Evolutionary conservation across 2,797 vertebrate genomes (phyloP).

Genomic region (Arvicola amphibius): DNA sequence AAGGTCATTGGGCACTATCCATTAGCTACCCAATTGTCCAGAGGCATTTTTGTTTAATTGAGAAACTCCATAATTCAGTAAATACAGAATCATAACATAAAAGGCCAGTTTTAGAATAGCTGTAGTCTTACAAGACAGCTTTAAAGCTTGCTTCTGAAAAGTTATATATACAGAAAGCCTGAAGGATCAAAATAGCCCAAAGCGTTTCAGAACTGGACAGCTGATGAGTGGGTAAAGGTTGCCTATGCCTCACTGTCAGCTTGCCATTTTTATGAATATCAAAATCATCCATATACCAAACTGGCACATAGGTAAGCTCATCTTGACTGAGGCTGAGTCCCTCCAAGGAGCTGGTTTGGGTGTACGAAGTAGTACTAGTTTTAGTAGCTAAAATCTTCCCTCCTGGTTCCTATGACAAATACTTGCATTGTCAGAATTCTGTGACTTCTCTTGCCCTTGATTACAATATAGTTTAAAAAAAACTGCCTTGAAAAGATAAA

Average conservation of each 20-base stretch:
- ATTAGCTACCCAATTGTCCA: constrained; percentile 15
- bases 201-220: constrained; percentile 59
- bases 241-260: constrained; percentile 11
- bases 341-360: neutral
- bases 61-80: constrained; percentile 32
- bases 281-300: constrained; percentile 49
- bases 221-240: constrained; percentile 68
- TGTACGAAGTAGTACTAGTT: neutral
- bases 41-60: constrained; percentile 49
- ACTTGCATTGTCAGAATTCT: constrained; percentile 2
- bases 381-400: constrained; percentile 1
- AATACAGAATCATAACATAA: constrained; percentile 47
- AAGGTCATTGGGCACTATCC: neutral
- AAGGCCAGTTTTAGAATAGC: constrained; percentile 50
- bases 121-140: constrained; percentile 37
- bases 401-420: neutral
- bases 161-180: constrained; percentile 62
- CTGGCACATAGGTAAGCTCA: neutral
- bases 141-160: constrained; percentile 56
- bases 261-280: constrained; percentile 66
- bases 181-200: constrained; percentile 51
- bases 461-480: constrained; percentile 77
- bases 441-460: constrained; percentile 74
- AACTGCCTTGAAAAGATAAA: constrained; percentile 80
- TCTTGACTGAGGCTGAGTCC: neutral